Conservation (phyloP, 2,888 invertebrate genomes). For the Hydrotaea cyrtoneurina region DNA sequence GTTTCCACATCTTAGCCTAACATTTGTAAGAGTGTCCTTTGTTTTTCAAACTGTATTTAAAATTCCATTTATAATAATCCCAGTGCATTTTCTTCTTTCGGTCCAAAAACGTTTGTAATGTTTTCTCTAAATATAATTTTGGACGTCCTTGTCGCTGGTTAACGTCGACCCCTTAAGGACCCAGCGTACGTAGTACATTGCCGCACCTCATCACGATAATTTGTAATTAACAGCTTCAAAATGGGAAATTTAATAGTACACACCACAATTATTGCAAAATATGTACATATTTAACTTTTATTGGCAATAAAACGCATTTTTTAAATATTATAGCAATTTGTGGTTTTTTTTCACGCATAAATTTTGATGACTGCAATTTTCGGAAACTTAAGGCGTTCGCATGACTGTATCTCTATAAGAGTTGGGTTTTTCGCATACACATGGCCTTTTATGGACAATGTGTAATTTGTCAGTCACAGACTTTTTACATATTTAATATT, state of each 20-base stretch:
- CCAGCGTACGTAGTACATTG: neutral
- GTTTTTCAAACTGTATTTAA: too few species aligned
- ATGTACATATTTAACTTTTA: neutral
- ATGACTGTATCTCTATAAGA: too few species aligned
- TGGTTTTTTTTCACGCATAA: constrained; percentile 10
- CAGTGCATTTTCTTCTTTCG: too few species aligned
- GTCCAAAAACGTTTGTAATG: too few species aligned
- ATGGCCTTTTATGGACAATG: constrained; percentile 28
- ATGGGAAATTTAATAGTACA: neutral
- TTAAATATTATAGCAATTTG: constrained; percentile 20
- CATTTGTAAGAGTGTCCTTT: too few species aligned
- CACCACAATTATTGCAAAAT: constrained; percentile 10
- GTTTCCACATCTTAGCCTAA: too few species aligned
- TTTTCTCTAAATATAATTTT: too few species aligned
- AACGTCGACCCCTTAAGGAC: too few species aligned
- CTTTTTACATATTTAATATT: constrained; percentile 52
- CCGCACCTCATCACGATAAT: neutral
- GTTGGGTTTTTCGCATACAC: too few species aligned
- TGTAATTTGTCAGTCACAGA: constrained; percentile 48
- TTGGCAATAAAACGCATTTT: constrained; percentile 9
- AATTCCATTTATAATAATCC: too few species aligned
- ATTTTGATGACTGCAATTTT: constrained; percentile 21
- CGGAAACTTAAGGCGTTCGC: neutral
- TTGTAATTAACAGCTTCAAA: neutral
- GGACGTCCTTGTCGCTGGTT: too few species aligned